Percentiles rank a stretch among this genome's conserved stretches.
phyloP scores from a whole-genome alignment of 2,888 invertebrate species.

The Coenonympha glycerion region DNA sequence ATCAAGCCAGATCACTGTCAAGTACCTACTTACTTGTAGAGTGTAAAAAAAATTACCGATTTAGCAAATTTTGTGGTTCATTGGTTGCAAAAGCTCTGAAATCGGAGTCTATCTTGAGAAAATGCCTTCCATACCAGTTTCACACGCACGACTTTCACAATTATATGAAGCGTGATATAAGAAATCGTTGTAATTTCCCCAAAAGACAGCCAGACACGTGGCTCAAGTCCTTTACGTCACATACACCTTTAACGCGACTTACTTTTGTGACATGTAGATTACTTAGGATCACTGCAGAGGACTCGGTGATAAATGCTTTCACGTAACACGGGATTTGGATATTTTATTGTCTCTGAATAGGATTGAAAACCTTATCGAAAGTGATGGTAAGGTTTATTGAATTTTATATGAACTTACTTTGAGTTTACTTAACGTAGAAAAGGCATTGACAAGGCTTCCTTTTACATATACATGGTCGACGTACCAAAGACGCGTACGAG shows the following conservation, averaged over 20 bases:
- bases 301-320: slow-evolving; percentile 22
- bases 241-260: slow-evolving; percentile 19
- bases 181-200: slow-evolving; percentile 3
- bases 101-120: not conserved
- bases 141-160: not conserved
- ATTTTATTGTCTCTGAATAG: not conserved
- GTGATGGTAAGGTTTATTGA: no score
- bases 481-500: no score
- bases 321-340: slow-evolving; percentile 11
- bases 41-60: no score
- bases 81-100: no score
- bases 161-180: not conserved
- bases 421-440: no score
- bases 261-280: slow-evolving; percentile 26
- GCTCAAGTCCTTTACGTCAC: slow-evolving; percentile 12
- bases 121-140: not conserved
- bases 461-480: no score
- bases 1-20: no score
- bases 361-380: not conserved
- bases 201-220: slow-evolving; percentile 4
- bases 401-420: no score
- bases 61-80: no score
- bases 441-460: no score
- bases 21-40: no score
- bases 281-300: slow-evolving; percentile 19